phyloP scores from a whole-genome alignment of 1,140 invertebrate genomes.

The Parasteatoda tepidariorum region DNA sequence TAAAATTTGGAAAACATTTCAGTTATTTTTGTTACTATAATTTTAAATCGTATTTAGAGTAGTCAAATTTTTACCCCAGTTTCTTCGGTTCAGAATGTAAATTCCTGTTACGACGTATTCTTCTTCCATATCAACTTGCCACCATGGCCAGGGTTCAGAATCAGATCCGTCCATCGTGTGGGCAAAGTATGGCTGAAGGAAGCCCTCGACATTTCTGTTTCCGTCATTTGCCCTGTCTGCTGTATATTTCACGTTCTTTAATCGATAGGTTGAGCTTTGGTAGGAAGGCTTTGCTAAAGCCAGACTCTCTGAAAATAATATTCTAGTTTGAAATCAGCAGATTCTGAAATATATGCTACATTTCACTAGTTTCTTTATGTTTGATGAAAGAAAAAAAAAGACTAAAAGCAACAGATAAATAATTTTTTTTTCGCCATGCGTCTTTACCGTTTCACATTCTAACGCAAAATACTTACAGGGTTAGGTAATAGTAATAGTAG shows the following conservation, averaged over 20 bases:
- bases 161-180: slow-evolving; percentile 61
- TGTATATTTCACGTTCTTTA: slow-evolving; percentile 62
- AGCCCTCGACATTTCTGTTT: slow-evolving; percentile 60
- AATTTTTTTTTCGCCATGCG: too few relatives aligned
- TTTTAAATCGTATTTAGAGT: too few relatives aligned
- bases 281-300: slow-evolving; percentile 61
- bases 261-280: slow-evolving; percentile 62
- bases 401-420: too few relatives aligned
- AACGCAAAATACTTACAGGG: too few relatives aligned
- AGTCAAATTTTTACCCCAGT: slow-evolving; percentile 62
- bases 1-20: too few relatives aligned
- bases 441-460: too few relatives aligned
- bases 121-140: slow-evolving; percentile 62
- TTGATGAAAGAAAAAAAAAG: too few relatives aligned
- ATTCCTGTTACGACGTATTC: slow-evolving; percentile 61
- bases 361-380: too few relatives aligned
- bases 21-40: too few relatives aligned
- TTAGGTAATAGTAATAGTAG: too few relatives aligned
- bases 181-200: slow-evolving; percentile 62
- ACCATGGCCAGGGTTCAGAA: slow-evolving; percentile 62
- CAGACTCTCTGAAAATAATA: slow-evolving; percentile 37
- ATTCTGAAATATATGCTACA: background rate
- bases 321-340: background rate
- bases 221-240: slow-evolving; percentile 62
- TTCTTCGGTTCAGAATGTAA: slow-evolving; percentile 61